These are phyloP conservation scores for Dynastes maya DNA, from an alignment of 2,888 invertebrate genomes.

Conservation along the genomic window DNA sequence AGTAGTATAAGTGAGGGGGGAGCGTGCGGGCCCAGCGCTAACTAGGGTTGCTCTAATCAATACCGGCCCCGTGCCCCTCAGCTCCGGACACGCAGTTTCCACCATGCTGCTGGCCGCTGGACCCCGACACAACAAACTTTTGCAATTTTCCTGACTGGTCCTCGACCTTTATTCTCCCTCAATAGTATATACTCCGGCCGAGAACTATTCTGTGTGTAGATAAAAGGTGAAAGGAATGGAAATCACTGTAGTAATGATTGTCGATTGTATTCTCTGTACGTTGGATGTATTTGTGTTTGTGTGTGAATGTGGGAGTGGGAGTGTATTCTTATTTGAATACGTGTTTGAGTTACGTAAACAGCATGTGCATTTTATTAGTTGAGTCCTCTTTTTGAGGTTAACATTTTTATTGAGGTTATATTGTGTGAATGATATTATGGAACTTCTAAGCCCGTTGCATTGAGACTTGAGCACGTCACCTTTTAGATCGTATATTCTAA, in stretches of 20 bases:
- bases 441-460: too few relatives aligned
- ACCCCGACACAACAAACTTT: slow-evolving; percentile 63
- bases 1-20: slow-evolving; percentile 2
- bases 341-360: slow-evolving; percentile 2
- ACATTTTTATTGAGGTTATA: too few relatives aligned
- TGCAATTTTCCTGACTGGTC: slow-evolving; percentile 52
- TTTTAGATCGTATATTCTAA: too few relatives aligned
- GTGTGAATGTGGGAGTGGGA: too few relatives aligned
- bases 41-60: slow-evolving; percentile 72
- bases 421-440: too few relatives aligned
- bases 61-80: slow-evolving; percentile 64
- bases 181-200: slow-evolving; percentile 28
- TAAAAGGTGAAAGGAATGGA: slow-evolving; percentile 47
- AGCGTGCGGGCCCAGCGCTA: slow-evolving; percentile 65
- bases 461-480: too few relatives aligned
- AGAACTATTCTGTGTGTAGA: slow-evolving; percentile 39
- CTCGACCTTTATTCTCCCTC: slow-evolving; percentile 51
- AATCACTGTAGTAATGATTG: slow-evolving; percentile 43
- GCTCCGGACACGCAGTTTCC: slow-evolving; percentile 64
- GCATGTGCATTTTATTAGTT: not conserved
- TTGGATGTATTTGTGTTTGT: too few relatives aligned
- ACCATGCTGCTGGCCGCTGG: slow-evolving; percentile 55
- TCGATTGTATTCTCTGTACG: slow-evolving; percentile 14
- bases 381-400: too few relatives aligned
- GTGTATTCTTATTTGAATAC: slow-evolving; percentile 32